Conservation (phyloP, 2,888 invertebrate species). For the Mythimna loreyi region DNA sequence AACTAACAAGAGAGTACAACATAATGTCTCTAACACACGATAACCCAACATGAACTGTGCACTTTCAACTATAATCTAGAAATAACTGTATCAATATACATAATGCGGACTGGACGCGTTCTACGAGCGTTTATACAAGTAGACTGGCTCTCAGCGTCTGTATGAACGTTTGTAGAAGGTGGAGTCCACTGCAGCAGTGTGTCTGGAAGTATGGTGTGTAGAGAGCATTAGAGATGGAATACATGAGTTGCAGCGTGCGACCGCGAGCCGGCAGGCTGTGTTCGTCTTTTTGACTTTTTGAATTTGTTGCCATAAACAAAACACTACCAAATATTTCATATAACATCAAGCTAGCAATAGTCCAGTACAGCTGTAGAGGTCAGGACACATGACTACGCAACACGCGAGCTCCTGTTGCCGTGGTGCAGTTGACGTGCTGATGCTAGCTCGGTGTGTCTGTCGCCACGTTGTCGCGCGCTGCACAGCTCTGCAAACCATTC, state of each 20-base stretch:
- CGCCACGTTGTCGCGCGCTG: constrained; percentile 6
- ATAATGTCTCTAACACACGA: constrained; percentile 46
- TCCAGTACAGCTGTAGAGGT: too few relatives aligned
- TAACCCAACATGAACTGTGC: constrained; percentile 32
- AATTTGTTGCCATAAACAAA: too few relatives aligned
- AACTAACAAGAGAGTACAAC: background rate
- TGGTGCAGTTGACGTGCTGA: too few relatives aligned
- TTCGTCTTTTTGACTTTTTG: too few relatives aligned
- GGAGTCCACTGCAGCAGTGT: background rate
- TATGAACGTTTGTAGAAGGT: constrained; percentile 15
- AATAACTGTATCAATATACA: background rate
- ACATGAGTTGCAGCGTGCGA: constrained; percentile 10
- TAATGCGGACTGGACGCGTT: background rate
- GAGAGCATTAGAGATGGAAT: constrained; percentile 17
- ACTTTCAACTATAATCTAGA: background rate
- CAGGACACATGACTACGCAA: too few relatives aligned
- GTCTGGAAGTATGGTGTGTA: constrained; percentile 40
- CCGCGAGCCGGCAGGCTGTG: background rate
- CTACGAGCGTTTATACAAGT: constrained; percentile 13
- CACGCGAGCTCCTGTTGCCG: too few relatives aligned
- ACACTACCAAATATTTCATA: too few relatives aligned
- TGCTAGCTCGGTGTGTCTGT: background rate
- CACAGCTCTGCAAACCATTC: background rate
- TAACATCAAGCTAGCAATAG: too few relatives aligned
- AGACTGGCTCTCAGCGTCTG: background rate